Base-by-base conservation (phyloP, 2,113 vertebrate species). In the Takifugu bimaculatus region DNA sequence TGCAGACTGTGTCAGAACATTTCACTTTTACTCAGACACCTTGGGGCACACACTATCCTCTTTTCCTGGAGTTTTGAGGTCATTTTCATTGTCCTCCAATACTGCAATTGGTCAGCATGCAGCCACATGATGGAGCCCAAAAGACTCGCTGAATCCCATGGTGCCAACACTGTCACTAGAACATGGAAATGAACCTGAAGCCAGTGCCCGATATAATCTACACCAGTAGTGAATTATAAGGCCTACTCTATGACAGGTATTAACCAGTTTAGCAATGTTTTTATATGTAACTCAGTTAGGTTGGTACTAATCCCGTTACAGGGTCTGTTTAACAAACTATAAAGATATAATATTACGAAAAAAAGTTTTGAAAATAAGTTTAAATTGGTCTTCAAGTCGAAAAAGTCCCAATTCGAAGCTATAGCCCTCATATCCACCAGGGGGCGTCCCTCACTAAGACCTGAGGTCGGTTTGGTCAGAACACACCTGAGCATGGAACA, bases 1-100 rank as follows among this genome's bases (percentile, higher is more conserved):
- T 39, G 35, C 11, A 10, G 20, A 20, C 20, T 39, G 32, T 35
- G 32, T 32, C 2, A 9, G 35, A 39, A 39, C 6, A 39, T 39
- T 10, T 39, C 35, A 39, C 6, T 39, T 5, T 35, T 10, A 39
- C 9, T 48, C 4, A 5, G 45, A 48, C 45, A 48, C 45, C 14
- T 47, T 47, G 13, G 45, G 45, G 13, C 15, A 48, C 45, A 48
- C 45, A 14, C n/a, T n/a, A n/a, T 48, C 45, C n/a, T 15, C 14
- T 48, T 48, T 48, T 48, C n/a, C 45, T 5, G 45, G 45, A 48
- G 45, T n/a, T 48, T 48, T 26, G 25, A 54, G 57, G 62, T 26
- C 20, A 13, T 49, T 65, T 47, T 72, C 5, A 57, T 42, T 94
- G 4, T 92, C 92, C 54, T 85, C 92, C 13, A 93, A 92, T 78